phyloP scores from a whole-genome alignment of 2,888 invertebrate species.

The Cepaea hortensis region DNA sequence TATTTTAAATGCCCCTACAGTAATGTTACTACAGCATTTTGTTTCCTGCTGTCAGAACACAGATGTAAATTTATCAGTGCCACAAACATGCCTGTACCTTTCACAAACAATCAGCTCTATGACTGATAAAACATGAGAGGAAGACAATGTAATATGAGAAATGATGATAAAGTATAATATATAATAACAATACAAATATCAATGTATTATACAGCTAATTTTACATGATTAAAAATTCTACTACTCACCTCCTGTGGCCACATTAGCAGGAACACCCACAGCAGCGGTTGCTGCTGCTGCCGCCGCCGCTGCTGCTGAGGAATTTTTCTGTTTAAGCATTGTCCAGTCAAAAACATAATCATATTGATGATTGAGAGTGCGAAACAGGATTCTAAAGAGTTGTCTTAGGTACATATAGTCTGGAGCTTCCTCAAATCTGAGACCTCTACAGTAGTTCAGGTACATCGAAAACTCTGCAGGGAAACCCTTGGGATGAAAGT shows the following conservation, averaged over 20 bases:
- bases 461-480: constrained; percentile 99
- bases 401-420: constrained; percentile 99
- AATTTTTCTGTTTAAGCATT: constrained; percentile 92
- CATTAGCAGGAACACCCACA: constrained; percentile 9
- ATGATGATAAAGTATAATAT: too few species aligned
- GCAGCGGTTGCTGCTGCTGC: constrained; percentile 61
- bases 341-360: constrained; percentile 86
- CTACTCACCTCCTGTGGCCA: constrained; percentile 21
- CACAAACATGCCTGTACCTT: too few species aligned
- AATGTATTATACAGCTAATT: neutral
- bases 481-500: constrained; percentile 84
- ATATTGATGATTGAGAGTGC: constrained; percentile 96
- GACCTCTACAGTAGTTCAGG: constrained; percentile 98
- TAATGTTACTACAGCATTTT: too few species aligned
- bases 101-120: too few species aligned
- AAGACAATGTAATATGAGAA: too few species aligned
- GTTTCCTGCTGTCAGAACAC: too few species aligned
- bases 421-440: constrained; percentile 98
- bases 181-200: neutral
- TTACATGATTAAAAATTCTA: neutral
- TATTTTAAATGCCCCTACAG: too few species aligned
- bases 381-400: constrained; percentile 97
- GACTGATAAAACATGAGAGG: too few species aligned
- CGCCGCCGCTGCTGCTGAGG: constrained; percentile 71
- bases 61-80: too few species aligned